Conservation (phyloP, 2,888 invertebrate species). For the Norana najaformis region DNA sequence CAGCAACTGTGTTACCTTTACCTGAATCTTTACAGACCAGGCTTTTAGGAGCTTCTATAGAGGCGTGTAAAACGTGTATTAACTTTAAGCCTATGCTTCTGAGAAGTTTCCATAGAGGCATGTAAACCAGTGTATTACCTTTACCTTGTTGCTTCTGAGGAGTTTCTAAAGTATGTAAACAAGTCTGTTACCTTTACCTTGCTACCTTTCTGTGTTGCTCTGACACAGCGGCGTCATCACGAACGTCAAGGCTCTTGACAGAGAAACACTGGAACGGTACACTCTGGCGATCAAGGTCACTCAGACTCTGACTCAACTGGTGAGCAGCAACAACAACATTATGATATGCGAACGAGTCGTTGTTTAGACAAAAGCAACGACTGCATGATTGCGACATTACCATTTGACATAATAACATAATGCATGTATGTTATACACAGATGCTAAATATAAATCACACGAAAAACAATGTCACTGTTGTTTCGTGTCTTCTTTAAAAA, state of each 20-base stretch:
- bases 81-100: neutral
- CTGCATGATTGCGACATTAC: neutral
- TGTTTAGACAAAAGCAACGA: no score
- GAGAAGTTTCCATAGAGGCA: neutral
- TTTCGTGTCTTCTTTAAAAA: no score
- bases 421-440: no score
- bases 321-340: neutral
- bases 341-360: neutral
- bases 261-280: slow-evolving; percentile 34
- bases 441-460: neutral
- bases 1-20: neutral
- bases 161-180: neutral
- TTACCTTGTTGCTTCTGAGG: neutral
- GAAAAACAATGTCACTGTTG: neutral
- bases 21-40: no score
- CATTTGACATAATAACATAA: neutral
- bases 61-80: neutral
- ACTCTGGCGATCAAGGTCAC: slow-evolving; percentile 29
- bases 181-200: neutral
- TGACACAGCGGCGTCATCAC: slow-evolving; percentile 33
- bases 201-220: neutral
- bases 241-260: slow-evolving; percentile 28
- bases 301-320: slow-evolving; percentile 10
- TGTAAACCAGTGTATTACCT: neutral
- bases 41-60: neutral